phyloP scores from a whole-genome alignment of 2,888 invertebrate genomes.

The Nomada lathburiana region DNA sequence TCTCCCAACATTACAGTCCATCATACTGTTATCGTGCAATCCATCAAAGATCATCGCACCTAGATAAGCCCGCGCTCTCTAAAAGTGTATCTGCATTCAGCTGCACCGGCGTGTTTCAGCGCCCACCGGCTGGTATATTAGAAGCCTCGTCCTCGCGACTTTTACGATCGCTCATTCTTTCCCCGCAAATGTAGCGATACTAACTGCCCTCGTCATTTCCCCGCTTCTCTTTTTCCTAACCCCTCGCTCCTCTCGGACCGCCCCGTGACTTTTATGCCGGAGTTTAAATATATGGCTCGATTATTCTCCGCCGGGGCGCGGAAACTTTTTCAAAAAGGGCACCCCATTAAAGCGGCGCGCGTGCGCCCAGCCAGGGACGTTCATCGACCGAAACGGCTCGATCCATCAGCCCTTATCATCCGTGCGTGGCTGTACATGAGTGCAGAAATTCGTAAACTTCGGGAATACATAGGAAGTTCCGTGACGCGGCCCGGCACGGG shows the following conservation, averaged over 20 bases:
- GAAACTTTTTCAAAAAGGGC: constrained; percentile 65
- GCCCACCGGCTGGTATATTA: constrained; percentile 46
- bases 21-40: too few relatives aligned
- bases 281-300: constrained; percentile 70
- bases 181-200: constrained; percentile 72
- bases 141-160: constrained; percentile 60
- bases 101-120: constrained; percentile 26
- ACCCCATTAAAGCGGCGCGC: constrained; percentile 59
- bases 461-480: not conserved
- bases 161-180: constrained; percentile 71
- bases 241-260: not conserved
- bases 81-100: too few relatives aligned
- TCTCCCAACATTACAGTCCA: too few relatives aligned
- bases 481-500: constrained; percentile 1
- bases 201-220: constrained; percentile 67
- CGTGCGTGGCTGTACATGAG: not conserved
- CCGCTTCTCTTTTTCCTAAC: not conserved
- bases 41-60: too few relatives aligned
- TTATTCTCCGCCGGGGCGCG: constrained; percentile 67
- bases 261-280: constrained; percentile 59
- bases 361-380: constrained; percentile 5
- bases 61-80: too few relatives aligned
- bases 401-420: constrained; percentile 60
- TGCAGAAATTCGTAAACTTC: not conserved
- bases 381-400: constrained; percentile 44